phyloP scores from a whole-genome alignment of 2,113 vertebrate genomes.

The Trematomus loennbergii region DNA sequence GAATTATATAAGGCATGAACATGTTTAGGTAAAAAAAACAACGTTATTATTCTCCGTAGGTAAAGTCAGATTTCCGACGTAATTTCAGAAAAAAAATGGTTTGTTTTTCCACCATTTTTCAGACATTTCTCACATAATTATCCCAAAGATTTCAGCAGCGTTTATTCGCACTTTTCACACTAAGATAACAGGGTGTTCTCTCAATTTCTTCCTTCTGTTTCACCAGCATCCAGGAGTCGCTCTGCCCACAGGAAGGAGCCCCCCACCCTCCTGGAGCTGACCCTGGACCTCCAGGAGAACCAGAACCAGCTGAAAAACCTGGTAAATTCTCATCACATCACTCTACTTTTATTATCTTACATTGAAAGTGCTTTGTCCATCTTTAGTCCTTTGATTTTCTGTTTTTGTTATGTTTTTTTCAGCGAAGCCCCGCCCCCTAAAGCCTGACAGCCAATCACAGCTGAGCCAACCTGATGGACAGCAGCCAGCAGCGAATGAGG shows the following conservation, averaged over 20 bases:
- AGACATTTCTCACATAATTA: too few relatives aligned
- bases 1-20: too few relatives aligned
- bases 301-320: conserved; percentile 15
- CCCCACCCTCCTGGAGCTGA: neutral
- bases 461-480: conserved; percentile 9
- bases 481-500: conserved; percentile 27
- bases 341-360: neutral
- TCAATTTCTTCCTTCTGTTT: neutral
- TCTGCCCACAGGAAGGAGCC: conserved; percentile 30
- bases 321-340: conserved; percentile 15
- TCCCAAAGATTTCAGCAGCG: too few relatives aligned
- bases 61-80: too few relatives aligned
- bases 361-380: neutral
- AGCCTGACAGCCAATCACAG: conserved; percentile 47
- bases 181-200: neutral
- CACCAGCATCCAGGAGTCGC: conserved; percentile 22
- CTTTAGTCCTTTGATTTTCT: neutral
- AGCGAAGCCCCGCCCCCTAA: conserved; percentile 46
- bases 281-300: conserved; percentile 10
- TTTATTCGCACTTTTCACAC: too few relatives aligned
- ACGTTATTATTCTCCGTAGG: too few relatives aligned
- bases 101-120: too few relatives aligned
- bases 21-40: too few relatives aligned
- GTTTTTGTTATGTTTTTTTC: neutral
- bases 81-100: too few relatives aligned